Evolutionary conservation across 2,797 vertebrate species (phyloP).

Genomic region (Labeo calbasu): DNA sequence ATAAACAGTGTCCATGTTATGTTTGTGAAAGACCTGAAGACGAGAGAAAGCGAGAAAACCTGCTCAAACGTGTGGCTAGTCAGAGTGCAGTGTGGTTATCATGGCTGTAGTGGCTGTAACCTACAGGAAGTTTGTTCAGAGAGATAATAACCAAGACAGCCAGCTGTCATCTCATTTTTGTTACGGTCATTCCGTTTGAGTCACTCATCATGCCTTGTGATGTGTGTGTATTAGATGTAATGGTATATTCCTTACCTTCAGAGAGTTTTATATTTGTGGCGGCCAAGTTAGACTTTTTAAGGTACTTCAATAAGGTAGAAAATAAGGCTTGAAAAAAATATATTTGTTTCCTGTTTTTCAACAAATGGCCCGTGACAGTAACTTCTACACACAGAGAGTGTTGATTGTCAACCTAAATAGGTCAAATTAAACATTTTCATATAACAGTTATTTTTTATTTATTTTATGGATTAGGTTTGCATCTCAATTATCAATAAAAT

Average conservation of each 20-base stretch:
- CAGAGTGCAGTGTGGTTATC: conserved; percentile 42
- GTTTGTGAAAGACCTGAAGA: conserved; percentile 7
- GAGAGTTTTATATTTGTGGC: neutral
- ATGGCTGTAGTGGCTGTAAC: conserved; percentile 48
- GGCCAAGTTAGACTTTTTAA: neutral
- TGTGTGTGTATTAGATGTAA: neutral
- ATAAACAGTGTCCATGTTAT: neutral
- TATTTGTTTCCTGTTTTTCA: neutral
- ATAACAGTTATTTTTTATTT: neutral
- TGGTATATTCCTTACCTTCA: neutral
- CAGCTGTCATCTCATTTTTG: conserved; percentile 51
- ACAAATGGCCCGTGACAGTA: neutral
- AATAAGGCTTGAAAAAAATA: neutral
- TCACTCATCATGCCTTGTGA: neutral
- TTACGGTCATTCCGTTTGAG: conserved; percentile 27
- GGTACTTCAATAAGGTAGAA: neutral
- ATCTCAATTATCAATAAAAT: neutral
- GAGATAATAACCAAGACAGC: conserved; percentile 64
- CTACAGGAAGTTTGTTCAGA: conserved; percentile 63
- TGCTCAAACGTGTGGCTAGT: neutral
- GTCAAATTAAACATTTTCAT: neutral
- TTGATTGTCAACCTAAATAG: neutral
- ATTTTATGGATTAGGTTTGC: neutral
- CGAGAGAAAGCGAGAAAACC: neutral
- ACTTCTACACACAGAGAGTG: too few species aligned